Conservation (phyloP, 1,140 invertebrate genomes). For the Drosophila orosa region DNA sequence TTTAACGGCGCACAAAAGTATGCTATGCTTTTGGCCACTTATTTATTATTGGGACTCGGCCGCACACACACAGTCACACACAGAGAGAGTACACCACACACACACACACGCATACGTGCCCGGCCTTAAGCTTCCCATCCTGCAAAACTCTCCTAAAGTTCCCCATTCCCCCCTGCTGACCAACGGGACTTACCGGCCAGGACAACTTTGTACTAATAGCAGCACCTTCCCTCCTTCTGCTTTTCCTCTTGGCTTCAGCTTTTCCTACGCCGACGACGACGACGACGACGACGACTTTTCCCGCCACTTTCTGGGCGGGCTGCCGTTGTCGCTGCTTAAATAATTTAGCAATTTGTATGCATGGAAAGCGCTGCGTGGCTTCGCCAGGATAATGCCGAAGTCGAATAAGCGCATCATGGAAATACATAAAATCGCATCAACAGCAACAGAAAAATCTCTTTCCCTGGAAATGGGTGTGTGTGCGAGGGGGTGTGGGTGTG, state of each 20-base stretch:
- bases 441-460: slow-evolving; percentile 44
- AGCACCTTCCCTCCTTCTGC: slow-evolving; percentile 31
- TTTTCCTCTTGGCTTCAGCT: neutral
- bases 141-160: slow-evolving; percentile 9
- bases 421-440: slow-evolving; percentile 81
- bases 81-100: slow-evolving; percentile 3
- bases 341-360: slow-evolving; percentile 83
- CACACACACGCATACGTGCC: slow-evolving; percentile 26
- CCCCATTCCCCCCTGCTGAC: slow-evolving; percentile 1
- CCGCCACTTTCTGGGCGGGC: neutral
- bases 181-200: slow-evolving; percentile 54
- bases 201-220: slow-evolving; percentile 73
- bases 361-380: slow-evolving; percentile 75
- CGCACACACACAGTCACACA: slow-evolving; percentile 16
- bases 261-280: slow-evolving; percentile 2
- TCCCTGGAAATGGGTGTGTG: neutral
- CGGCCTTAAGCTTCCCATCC: slow-evolving; percentile 48
- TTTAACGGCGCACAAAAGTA: slow-evolving; percentile 71
- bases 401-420: slow-evolving; percentile 79
- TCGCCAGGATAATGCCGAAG: slow-evolving; percentile 67
- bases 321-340: slow-evolving; percentile 65
- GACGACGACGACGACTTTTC: slow-evolving; percentile 1
- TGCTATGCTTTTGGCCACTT: slow-evolving; percentile 72
- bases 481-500: slow-evolving; percentile 1
- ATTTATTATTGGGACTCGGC: slow-evolving; percentile 74